Evolutionary conservation across 2,113 vertebrate genomes (phyloP).

Genomic region (Gymnobelideus leadbeateri): DNA sequence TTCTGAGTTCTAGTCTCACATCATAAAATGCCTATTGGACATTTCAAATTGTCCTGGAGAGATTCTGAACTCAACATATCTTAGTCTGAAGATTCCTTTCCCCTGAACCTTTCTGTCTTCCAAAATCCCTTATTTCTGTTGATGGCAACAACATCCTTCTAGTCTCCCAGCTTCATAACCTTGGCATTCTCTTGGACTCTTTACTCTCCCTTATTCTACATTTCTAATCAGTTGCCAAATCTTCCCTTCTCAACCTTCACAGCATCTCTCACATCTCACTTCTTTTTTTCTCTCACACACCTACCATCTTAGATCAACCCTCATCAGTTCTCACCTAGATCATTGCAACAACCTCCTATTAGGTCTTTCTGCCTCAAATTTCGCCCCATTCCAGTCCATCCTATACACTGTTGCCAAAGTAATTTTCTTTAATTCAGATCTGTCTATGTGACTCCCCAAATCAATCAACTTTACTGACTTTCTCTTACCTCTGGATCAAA

Average conservation of each 20-base stretch:
- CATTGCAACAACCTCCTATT: neutral
- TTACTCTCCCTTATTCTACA: neutral
- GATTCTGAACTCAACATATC: neutral
- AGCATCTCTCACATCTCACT: neutral
- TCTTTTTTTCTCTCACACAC: neutral
- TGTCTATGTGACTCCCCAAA: neutral
- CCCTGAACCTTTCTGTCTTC: neutral
- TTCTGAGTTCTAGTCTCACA: neutral
- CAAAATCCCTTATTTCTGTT: neutral
- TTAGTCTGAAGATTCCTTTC: neutral
- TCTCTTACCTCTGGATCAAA: neutral
- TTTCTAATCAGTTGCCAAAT: neutral
- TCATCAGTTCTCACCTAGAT: neutral
- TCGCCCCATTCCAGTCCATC: neutral
- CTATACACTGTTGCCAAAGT: neutral
- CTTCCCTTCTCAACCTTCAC: neutral
- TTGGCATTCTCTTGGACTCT: neutral
- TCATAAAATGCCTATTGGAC: neutral
- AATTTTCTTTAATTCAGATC: neutral
- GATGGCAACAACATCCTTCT: neutral
- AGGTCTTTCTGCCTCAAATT: neutral
- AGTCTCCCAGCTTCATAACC: neutral
- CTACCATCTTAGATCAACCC: neutral
- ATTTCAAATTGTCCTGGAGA: neutral
- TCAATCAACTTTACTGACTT: neutral